Evolutionary conservation across 1,140 invertebrate species (phyloP).

Genomic region (Dendrolimus punctatus): DNA sequence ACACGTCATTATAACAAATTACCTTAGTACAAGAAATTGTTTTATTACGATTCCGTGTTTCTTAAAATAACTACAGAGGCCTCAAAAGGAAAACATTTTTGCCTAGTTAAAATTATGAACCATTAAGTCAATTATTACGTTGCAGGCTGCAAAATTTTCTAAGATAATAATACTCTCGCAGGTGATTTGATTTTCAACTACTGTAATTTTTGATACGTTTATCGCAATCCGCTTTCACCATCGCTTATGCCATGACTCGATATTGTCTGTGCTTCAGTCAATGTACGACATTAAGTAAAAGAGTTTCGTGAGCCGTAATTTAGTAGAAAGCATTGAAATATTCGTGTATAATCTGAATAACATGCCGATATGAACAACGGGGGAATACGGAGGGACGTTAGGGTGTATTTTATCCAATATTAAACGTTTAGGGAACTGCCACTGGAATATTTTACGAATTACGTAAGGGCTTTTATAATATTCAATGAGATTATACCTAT

Average conservation of each 20-base stretch:
- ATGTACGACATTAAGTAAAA: slow-evolving; percentile 52
- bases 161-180: too few relatives aligned
- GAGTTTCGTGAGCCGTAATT: slow-evolving; percentile 68
- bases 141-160: too few relatives aligned
- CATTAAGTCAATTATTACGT: too few relatives aligned
- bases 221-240: slow-evolving; percentile 2
- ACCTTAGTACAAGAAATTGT: too few relatives aligned
- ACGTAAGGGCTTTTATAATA: slow-evolving; percentile 53
- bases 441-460: slow-evolving; percentile 62
- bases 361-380: slow-evolving; percentile 71
- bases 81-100: too few relatives aligned
- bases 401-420: slow-evolving; percentile 69
- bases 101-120: too few relatives aligned
- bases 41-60: too few relatives aligned
- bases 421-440: slow-evolving; percentile 61
- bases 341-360: slow-evolving; percentile 72
- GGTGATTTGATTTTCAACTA: too few relatives aligned
- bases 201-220: too few relatives aligned
- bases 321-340: slow-evolving; percentile 71
- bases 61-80: too few relatives aligned
- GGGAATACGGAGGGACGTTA: slow-evolving; percentile 56
- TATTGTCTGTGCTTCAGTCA: slow-evolving; percentile 22
- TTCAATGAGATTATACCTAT: slow-evolving; percentile 47
- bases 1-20: too few relatives aligned
- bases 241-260: slow-evolving; percentile 31